Evolutionary conservation across 2,888 invertebrate genomes (phyloP).

Genomic region (Drymonia ruficornis): DNA sequence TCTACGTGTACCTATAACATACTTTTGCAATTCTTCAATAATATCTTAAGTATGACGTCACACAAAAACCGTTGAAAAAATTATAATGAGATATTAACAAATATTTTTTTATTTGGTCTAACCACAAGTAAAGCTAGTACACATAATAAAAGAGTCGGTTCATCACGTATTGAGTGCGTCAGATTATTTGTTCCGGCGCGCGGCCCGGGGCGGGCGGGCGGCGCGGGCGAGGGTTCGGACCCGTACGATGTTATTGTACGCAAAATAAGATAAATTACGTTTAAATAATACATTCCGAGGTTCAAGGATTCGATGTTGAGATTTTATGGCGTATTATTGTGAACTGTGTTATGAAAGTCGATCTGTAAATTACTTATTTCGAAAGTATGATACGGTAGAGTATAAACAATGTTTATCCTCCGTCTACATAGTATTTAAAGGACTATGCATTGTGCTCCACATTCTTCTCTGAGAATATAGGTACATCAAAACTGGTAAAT

Average conservation of each 20-base stretch:
- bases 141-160: background rate
- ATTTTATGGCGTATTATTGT: background rate
- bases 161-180: background rate
- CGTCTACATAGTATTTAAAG: background rate
- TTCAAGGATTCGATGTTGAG: conserved; percentile 12
- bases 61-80: no score
- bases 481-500: no score
- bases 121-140: background rate
- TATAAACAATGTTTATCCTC: no score
- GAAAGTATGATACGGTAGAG: background rate
- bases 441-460: no score
- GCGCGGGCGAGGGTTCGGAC: background rate
- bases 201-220: background rate
- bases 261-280: conserved; percentile 48
- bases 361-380: no score
- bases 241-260: conserved; percentile 38
- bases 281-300: conserved; percentile 33
- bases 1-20: no score
- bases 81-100: no score
- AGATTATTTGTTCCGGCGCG: background rate
- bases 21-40: no score
- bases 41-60: no score
- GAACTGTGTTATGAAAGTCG: no score
- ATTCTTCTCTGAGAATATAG: no score
- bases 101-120: background rate